These are phyloP conservation scores for Vimba vimba DNA, from an alignment of 2,113 vertebrate species.

Conservation along the genomic window DNA sequence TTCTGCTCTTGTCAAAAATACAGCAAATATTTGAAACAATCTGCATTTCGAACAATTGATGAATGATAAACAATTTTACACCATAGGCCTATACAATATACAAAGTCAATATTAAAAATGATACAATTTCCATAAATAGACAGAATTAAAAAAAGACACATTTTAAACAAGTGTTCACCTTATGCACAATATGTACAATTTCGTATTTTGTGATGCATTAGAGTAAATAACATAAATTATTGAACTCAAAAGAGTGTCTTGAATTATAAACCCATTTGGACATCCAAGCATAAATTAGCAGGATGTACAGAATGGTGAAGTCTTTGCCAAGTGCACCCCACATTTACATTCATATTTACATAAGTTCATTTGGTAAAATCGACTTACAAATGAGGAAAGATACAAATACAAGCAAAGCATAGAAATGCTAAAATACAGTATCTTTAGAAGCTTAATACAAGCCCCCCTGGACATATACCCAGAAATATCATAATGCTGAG, in stretches of 20 bases:
- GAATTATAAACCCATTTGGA: background rate
- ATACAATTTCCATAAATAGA: background rate
- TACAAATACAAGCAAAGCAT: conserved; percentile 11
- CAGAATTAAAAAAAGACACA: background rate
- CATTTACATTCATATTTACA: conserved; percentile 37
- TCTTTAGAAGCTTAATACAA: background rate
- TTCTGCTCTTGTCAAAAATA: background rate
- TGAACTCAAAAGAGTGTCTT: background rate
- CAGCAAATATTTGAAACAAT: background rate
- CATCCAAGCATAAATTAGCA: background rate
- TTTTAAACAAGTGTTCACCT: background rate
- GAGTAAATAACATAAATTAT: background rate
- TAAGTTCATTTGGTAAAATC: conserved; percentile 1
- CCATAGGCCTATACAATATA: background rate
- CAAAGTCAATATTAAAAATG: background rate
- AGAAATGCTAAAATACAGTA: background rate
- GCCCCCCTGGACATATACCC: background rate
- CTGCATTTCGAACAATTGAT: background rate
- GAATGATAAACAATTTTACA: background rate
- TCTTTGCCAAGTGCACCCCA: background rate
- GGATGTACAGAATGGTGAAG: background rate
- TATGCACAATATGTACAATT: background rate
- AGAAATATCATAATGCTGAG: background rate
- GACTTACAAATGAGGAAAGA: conserved; percentile 26
- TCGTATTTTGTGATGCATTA: background rate